These are phyloP conservation scores for Aphelenchoides fujianensis DNA, from an alignment of 1,140 invertebrate species.

Conservation along the genomic window DNA sequence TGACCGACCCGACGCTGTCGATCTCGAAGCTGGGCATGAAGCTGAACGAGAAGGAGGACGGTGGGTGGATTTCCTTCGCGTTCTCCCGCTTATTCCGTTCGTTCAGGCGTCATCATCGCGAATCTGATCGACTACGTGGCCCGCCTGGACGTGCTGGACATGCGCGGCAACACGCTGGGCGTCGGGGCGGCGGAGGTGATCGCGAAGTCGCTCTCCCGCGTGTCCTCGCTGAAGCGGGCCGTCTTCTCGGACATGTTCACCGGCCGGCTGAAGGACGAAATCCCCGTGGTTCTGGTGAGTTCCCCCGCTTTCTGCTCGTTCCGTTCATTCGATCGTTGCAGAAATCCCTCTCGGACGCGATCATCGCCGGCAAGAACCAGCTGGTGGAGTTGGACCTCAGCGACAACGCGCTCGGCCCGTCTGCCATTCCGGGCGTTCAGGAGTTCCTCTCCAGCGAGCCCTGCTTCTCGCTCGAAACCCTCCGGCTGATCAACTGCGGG, in stretches of 20 bases:
- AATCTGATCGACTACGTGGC: constrained; percentile 11
- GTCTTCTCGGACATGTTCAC: constrained; percentile 94
- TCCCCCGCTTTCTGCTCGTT: constrained; percentile 12
- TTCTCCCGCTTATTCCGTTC: neutral
- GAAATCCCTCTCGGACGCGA: constrained; percentile 75
- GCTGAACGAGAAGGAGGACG: neutral
- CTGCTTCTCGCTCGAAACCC: constrained; percentile 76
- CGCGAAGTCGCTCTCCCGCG: constrained; percentile 44
- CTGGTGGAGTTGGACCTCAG: constrained; percentile 85
- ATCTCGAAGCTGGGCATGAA: constrained; percentile 22
- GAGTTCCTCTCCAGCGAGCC: constrained; percentile 77
- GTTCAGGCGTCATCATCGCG: constrained; percentile 11
- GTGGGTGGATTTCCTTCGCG: constrained; percentile 1
- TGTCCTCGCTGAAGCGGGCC: constrained; percentile 39
- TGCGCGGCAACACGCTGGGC: constrained; percentile 54
- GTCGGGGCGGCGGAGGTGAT: constrained; percentile 46
- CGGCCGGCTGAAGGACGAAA: constrained; percentile 86
- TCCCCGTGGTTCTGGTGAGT: constrained; percentile 79
- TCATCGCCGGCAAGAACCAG: constrained; percentile 75
- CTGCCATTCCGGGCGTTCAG: constrained; percentile 84
- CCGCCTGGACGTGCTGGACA: constrained; percentile 34
- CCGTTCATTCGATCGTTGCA: constrained; percentile 56
- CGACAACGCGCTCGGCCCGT: constrained; percentile 96
- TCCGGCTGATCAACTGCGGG: constrained; percentile 90
- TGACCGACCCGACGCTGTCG: constrained; percentile 7